phyloP scores from a whole-genome alignment of 2,888 invertebrate genomes.

The Augiades crinisus region DNA sequence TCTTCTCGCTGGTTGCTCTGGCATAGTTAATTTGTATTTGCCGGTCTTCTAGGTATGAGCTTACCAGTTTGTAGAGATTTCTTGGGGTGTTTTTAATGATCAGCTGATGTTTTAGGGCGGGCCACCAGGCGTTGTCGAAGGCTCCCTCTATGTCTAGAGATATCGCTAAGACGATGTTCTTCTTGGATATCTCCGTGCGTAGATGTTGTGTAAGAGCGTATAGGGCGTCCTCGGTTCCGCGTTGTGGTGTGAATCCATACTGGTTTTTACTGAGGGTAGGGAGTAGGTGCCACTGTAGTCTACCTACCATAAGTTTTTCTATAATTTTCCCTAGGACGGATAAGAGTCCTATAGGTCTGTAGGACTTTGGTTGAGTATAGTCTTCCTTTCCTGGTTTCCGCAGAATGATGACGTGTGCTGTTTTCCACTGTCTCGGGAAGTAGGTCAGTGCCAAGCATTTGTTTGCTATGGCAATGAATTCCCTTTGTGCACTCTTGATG shows the following conservation, averaged over 20 bases:
- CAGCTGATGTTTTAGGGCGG: background rate
- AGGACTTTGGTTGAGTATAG: background rate
- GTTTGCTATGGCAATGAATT: background rate
- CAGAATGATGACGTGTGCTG: background rate
- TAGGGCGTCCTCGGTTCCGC: constrained; percentile 7
- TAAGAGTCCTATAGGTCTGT: background rate
- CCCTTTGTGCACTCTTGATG: background rate
- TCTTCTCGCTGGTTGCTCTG: background rate
- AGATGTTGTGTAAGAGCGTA: background rate
- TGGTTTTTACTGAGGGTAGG: background rate
- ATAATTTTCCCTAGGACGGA: constrained; percentile 12
- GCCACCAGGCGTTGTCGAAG: constrained; percentile 14
- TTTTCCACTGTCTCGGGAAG: background rate
- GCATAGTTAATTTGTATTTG: background rate
- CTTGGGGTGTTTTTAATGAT: background rate
- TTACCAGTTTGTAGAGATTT: background rate
- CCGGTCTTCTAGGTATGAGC: background rate
- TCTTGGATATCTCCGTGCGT: background rate
- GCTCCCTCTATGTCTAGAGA: constrained; percentile 12
- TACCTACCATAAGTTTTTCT: constrained; percentile 8
- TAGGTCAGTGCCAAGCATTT: background rate
- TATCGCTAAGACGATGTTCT: background rate
- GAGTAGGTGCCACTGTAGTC: constrained; percentile 5
- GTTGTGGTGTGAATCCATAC: constrained; percentile 1
- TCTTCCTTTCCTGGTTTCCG: background rate